Evolutionary conservation across 2,113 vertebrate species (phyloP), one percentile per base, ranked within the genome.

Genomic region (Theristicus caerulescens): DNA sequence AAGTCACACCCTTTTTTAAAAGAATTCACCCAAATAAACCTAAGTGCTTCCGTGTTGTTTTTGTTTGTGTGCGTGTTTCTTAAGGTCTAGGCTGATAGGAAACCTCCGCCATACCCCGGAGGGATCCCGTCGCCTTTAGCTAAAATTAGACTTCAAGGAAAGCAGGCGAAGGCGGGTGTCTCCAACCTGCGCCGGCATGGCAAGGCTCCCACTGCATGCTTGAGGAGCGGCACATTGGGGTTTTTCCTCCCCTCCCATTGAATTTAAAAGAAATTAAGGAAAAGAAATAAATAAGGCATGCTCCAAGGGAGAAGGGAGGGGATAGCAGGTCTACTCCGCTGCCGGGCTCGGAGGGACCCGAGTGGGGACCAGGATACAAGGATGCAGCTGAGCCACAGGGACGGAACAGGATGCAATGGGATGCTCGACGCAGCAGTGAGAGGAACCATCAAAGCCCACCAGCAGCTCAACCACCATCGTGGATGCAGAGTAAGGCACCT

Each of bases 111-210:
- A 2, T 54, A 25, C n/a, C 95, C 93, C 2, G 36, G 46, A 71
- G 87, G 93, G 78, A 97, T 96, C 88, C 83, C 49, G 0, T 64
- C 1, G 25, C 86, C 85, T 76, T 59, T 83, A 90, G 89, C 96
- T 96, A 96, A 94, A 96, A 93, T 96, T 91, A 94, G 90, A 90
- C 88, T 85, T 96, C 86, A 95, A 91, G 82, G 91, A 62, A 92
- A 88, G 82, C 5, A 0, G 73, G 88, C 0, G 3, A 66, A 64
- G 78, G 85, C 1, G 6, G 26, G 73, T 12, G 27, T 29, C 74
- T 93, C 82, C 59, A 42, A 10, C 42, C 47, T 29, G 54, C 2
- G 11, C 49, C 1, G 6, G 52, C 80, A 52, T 3, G 1, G 55
- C 6, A 1, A 69, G 49, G 55, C 80, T 86, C 67, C 89, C 71